Evolutionary conservation across 2,797 vertebrate species (phyloP), one percentile per base, ranked within the genome.

Genomic region (Enteromius treurensis): DNA sequence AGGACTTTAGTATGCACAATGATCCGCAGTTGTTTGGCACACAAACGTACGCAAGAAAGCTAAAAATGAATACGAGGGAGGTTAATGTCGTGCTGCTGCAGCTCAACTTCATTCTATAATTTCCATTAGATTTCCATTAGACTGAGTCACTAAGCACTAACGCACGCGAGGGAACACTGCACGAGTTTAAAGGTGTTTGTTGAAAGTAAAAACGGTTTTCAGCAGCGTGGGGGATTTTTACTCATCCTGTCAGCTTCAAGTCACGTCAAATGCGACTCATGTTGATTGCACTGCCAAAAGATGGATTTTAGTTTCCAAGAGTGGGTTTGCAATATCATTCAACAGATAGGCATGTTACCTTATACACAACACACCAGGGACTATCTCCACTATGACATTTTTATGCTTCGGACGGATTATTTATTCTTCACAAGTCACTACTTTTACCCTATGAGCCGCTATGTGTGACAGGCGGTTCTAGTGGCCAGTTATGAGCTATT

Each of bases 91-190:
- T 65, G 71, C 60, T 82, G 58, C 47, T 45, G 42, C 60, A 74
- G 29, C n/a, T 6, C 37, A 71, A 80, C 67, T 45, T 37, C 79
- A 60, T 71, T 80, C 65, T 11, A 8, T 74, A 17, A 51, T 73
- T 81, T 62, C 80, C 58, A 74, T 74, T 73, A 74, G 55, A 64
- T 51, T 81, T 81, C 58, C 80, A 65, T 82, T 76, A 82, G 80
- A 64, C 55, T 21, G 42, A 74, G 47, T 82, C 71, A 76, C 70
- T 71, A 29, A 73, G 55, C 55, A 81, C 53, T 37, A 40, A 55
- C 32, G 3, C 47, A 64, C 23, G 45, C 4, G 32, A 74, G 58
- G 45, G 10, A 53, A 51, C 11, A 3, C 68, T 23, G 29, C 40
- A 19, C 6, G 32, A 53, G 80, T 67, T 42, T 51, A 53, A 62